Evolutionary conservation across 2,888 invertebrate genomes (phyloP).

Genomic region (Brachylomia viminalis): DNA sequence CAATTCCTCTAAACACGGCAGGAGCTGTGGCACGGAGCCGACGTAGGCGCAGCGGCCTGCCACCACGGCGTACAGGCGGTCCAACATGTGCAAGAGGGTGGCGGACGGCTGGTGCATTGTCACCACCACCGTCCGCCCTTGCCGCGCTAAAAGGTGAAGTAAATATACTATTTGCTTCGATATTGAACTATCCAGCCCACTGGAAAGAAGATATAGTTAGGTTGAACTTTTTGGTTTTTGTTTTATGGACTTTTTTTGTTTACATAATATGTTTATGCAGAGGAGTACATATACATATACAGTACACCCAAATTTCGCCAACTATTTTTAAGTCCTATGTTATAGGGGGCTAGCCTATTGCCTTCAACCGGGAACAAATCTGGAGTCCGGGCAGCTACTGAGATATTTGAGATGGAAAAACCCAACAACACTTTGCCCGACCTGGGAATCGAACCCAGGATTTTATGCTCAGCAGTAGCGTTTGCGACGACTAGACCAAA

Average conservation of each 20-base stretch:
- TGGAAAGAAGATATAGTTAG: slow-evolving; percentile 72
- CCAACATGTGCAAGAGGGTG: slow-evolving; percentile 96
- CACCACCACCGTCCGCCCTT: slow-evolving; percentile 96
- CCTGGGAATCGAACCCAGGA: not conserved
- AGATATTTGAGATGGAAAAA: not conserved
- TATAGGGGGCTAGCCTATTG: not conserved
- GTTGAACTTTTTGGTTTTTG: slow-evolving; percentile 32
- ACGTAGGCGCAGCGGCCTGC: slow-evolving; percentile 95
- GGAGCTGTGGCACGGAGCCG: slow-evolving; percentile 93
- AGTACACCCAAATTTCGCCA: not conserved
- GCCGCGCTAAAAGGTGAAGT: slow-evolving; percentile 94
- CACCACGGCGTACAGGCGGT: slow-evolving; percentile 96
- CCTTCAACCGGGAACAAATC: not conserved
- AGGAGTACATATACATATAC: not conserved
- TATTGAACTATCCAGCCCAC: slow-evolving; percentile 90
- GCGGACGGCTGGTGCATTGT: slow-evolving; percentile 98
- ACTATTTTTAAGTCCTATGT: not conserved
- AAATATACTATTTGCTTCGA: slow-evolving; percentile 95
- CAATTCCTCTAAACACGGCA: slow-evolving; percentile 94
- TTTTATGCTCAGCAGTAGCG: not conserved
- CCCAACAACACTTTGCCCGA: not conserved
- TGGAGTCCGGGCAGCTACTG: not conserved
- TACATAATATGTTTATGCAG: not conserved
- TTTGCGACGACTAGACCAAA: not conserved
- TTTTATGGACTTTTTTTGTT: not conserved